These are phyloP conservation scores for Stylophora pistillata DNA, from an alignment of 64 coral and sea anemone genomes.

Conservation along the genomic window DNA sequence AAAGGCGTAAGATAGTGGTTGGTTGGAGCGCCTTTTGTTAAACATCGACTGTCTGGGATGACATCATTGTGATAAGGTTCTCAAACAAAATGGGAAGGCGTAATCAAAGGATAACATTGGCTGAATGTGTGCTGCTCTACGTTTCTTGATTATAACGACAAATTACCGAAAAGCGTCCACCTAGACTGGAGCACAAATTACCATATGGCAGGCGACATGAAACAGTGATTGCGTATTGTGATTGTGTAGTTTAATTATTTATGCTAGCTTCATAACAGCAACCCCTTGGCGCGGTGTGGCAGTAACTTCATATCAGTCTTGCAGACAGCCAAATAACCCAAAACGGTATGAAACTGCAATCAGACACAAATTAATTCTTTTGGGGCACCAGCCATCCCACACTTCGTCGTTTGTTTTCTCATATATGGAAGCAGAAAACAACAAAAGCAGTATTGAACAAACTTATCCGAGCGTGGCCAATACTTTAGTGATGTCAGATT, in stretches of 20 bases:
- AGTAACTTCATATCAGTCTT: background rate
- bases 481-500: background rate
- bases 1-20: background rate
- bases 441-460: slow-evolving; percentile 35
- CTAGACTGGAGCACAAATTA: background rate
- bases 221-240: background rate
- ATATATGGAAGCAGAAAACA: background rate
- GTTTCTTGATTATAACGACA: background rate
- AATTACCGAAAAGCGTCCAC: background rate
- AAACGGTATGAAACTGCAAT: background rate
- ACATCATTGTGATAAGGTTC: background rate
- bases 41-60: background rate
- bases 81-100: slow-evolving; percentile 9
- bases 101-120: background rate
- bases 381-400: background rate
- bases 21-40: background rate
- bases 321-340: background rate
- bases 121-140: background rate
- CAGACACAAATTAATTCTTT: background rate
- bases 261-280: background rate
- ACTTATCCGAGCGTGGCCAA: slow-evolving; percentile 2
- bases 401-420: slow-evolving; percentile 22
- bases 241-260: background rate
- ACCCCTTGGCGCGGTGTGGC: background rate
- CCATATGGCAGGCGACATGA: background rate